Evolutionary conservation across 2,888 invertebrate species (phyloP).

Genomic region (Brenthis hecate): DNA sequence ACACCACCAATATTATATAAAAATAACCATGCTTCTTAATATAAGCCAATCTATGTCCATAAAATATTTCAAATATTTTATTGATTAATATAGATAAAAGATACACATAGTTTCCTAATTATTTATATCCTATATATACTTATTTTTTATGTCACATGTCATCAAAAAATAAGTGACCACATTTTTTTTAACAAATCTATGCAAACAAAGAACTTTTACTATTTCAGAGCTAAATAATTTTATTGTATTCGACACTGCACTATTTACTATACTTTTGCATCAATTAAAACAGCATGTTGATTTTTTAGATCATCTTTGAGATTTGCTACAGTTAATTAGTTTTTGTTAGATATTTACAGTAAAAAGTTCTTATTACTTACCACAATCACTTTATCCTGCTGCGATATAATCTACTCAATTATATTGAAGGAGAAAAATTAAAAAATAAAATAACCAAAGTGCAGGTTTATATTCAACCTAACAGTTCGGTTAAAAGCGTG

Average conservation of each 20-base stretch:
- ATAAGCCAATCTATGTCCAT: no score
- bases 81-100: no score
- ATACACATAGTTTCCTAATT: no score
- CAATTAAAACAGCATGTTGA: conserved; percentile 15
- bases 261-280: neutral
- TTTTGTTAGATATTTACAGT: conserved; percentile 8
- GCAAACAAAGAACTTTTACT: neutral
- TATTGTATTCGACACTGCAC: neutral
- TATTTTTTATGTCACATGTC: neutral
- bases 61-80: no score
- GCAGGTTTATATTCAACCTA: conserved; percentile 55
- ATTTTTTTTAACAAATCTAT: neutral
- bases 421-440: conserved; percentile 54
- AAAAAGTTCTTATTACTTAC: conserved; percentile 54
- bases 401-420: conserved; percentile 49
- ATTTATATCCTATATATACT: no score
- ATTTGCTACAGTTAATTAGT: neutral
- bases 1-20: no score
- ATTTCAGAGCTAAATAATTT: neutral
- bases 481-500: conserved; percentile 49
- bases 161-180: neutral
- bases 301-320: neutral
- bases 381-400: conserved; percentile 71
- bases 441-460: conserved; percentile 63
- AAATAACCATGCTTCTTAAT: no score